Base-by-base conservation (phyloP, 2,113 vertebrate species). In the Melanocharis versteri region DNA sequence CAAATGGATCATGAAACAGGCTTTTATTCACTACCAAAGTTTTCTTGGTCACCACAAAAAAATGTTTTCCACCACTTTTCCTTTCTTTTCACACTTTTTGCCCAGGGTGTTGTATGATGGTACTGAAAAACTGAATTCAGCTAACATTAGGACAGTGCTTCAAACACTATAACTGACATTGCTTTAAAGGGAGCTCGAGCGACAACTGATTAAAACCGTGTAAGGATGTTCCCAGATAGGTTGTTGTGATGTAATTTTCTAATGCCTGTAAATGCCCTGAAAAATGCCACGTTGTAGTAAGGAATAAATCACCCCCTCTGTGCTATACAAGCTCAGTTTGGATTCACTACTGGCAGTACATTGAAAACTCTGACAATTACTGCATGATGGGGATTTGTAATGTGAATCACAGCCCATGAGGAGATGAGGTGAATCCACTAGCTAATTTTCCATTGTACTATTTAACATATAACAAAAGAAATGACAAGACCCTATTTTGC, bases 181-280 rank as follows among this genome's bases (percentile, higher is more conserved):
- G 24, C 37, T 79, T 47, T 69, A 61, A 64, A n/a, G 12, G 11
- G 7, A 5, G 14, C 12, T 64, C 0, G 0, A 68, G 30, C 5
- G 10, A 48, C 8, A 9, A 42, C 23, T 64, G 78, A 58, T 54
- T 73, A 50, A 88, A 85, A 77, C 9, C 2, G 4, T 42, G 45
- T 22, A 60, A 92, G 11, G 24, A 47, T 83, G 35, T 33, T 77
- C 37, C 45, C 54, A 87, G 47, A 58, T 5, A 65, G 13, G 13
- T 50, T 71, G 19, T 22, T 86, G n/a, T 47, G n/a, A 62, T 45
- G 65, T 26, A 35, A 80, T 70, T 61, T 92, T 64, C 31, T 65
- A 83, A 77, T 0, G 1, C 33, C 30, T 71, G 39, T 40, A 39
- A 68, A 26, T 81, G 76, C 17, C 54, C 21, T 78, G 50, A 77